These are phyloP conservation scores for Trididemnum clinides DNA, from an alignment of 23 tunicate species.

Conservation along the genomic window DNA sequence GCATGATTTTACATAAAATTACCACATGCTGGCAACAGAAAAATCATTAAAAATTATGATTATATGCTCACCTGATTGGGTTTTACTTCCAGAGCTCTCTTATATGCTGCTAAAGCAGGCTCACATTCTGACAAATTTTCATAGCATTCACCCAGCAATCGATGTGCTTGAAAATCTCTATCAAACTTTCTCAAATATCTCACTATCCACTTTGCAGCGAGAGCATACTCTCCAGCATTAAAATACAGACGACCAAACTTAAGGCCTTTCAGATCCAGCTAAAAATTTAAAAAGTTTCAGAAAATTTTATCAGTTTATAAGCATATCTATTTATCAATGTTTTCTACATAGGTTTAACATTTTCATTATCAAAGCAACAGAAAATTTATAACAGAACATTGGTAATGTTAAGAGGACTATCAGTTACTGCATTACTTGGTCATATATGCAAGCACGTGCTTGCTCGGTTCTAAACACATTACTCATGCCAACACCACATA, in stretches of 20 bases:
- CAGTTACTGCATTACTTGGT: too few species aligned
- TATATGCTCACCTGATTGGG: constrained; percentile 71
- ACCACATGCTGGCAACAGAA: too few species aligned
- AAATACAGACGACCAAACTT: constrained; percentile 67
- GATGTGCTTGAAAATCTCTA: constrained; percentile 79
- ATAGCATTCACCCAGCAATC: constrained; percentile 84
- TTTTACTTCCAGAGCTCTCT: constrained; percentile 72
- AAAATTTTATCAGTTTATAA: background rate
- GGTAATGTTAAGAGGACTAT: too few species aligned
- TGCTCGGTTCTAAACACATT: too few species aligned
- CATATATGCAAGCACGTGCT: too few species aligned
- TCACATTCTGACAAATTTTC: constrained; percentile 58
- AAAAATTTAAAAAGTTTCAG: constrained; percentile 2
- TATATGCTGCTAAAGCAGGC: constrained; percentile 57
- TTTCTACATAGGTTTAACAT: too few species aligned
- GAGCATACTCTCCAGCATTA: constrained; percentile 62
- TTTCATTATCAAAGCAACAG: too few species aligned
- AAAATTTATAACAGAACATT: too few species aligned
- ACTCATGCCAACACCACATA: too few species aligned
- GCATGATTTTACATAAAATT: background rate
- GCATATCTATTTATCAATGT: too few species aligned
- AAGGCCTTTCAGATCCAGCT: constrained; percentile 77
- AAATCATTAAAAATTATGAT: background rate
- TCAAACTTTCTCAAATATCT: constrained; percentile 57
- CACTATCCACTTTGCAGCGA: constrained; percentile 75